phyloP scores from a whole-genome alignment of 1,140 invertebrate species.

The Heliconius hermathena region DNA sequence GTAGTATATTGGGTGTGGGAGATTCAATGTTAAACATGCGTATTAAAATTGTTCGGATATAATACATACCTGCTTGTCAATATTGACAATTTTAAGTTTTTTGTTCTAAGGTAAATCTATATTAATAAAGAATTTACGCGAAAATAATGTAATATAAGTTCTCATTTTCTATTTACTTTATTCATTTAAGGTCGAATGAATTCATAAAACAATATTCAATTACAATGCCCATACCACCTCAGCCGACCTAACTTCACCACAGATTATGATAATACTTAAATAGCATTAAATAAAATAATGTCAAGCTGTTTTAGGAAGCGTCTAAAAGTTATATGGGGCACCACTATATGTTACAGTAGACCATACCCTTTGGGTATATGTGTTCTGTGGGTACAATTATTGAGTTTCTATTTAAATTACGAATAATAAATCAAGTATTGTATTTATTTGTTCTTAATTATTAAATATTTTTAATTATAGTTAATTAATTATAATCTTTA shows the following conservation, averaged over 20 bases:
- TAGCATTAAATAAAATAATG: background rate
- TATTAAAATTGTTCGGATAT: constrained; percentile 47
- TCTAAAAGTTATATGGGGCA: background rate
- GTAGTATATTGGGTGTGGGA: constrained; percentile 36
- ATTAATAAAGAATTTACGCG: constrained; percentile 35
- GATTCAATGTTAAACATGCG: constrained; percentile 19
- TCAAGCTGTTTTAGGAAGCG: background rate
- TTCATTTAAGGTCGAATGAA: constrained; percentile 27
- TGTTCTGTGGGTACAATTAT: too few species aligned
- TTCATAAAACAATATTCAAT: constrained; percentile 31
- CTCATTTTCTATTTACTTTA: constrained; percentile 43
- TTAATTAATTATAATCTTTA: too few species aligned
- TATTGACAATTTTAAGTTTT: constrained; percentile 61
- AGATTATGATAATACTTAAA: constrained; percentile 22
- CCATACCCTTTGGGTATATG: too few species aligned
- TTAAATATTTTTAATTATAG: too few species aligned
- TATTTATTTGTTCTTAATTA: too few species aligned
- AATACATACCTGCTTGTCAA: constrained; percentile 74
- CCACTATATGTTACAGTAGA: background rate
- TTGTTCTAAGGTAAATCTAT: constrained; percentile 40
- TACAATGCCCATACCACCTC: constrained; percentile 41
- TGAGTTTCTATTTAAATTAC: too few species aligned
- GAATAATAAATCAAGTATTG: too few species aligned
- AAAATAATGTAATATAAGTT: constrained; percentile 35
- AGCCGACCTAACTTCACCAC: constrained; percentile 41